phyloP scores from a whole-genome alignment of 2,888 invertebrate species.

The Perizoma affinitatum region DNA sequence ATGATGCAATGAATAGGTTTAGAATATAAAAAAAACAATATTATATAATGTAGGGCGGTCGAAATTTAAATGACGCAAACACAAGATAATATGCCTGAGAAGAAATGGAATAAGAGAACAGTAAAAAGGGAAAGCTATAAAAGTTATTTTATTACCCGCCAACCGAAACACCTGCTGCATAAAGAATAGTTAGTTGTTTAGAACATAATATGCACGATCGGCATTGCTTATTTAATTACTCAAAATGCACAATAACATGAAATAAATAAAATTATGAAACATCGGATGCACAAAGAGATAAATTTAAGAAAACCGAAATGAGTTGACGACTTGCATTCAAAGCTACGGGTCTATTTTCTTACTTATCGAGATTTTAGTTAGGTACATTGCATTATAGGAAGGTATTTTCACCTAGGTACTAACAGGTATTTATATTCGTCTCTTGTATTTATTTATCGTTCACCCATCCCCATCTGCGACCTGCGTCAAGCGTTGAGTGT shows the following conservation, averaged over 20 bases:
- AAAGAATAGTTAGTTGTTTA: constrained; percentile 66
- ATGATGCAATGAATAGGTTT: background rate
- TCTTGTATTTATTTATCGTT: constrained; percentile 31
- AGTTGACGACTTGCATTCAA: no score
- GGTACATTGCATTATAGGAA: background rate
- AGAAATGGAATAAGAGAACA: constrained; percentile 58
- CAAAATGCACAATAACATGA: no score
- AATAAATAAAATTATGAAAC: no score
- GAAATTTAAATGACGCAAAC: constrained; percentile 36
- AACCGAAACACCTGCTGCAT: constrained; percentile 68
- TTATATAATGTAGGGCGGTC: constrained; percentile 20
- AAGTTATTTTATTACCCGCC: constrained; percentile 67
- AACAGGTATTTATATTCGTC: constrained; percentile 23
- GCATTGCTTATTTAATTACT: background rate
- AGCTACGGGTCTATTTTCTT: no score
- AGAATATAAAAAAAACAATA: constrained; percentile 7
- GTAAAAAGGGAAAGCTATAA: constrained; percentile 69
- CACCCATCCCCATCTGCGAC: constrained; percentile 30
- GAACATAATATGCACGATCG: constrained; percentile 43
- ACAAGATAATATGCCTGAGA: constrained; percentile 50
- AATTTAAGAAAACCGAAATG: no score
- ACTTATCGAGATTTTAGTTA: background rate
- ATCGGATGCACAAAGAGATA: no score
- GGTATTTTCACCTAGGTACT: constrained; percentile 2
- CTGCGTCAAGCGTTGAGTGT: constrained; percentile 39